Base-by-base conservation (phyloP, 2,797 vertebrate genomes). In the Hydrocynus forskahlii region DNA sequence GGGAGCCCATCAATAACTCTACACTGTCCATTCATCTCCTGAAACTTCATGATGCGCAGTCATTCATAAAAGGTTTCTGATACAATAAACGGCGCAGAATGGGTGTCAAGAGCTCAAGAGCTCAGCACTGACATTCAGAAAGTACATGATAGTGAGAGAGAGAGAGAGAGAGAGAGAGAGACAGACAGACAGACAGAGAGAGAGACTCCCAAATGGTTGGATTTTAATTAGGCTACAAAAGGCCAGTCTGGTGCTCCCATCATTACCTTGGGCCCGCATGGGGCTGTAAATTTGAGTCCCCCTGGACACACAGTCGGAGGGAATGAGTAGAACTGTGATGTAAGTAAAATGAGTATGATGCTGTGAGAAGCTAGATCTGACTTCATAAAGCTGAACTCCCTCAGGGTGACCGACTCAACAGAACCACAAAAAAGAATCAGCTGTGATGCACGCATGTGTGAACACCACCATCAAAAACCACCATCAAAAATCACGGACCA, bases 1-100 rank as follows among this genome's bases (percentile, higher is more conserved):
- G 57, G 23, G 77, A 38, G 43, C 13, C 55, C 77, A 71, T 79
- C 77, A 71, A 79, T 71, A 79, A 50, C 67, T 52, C 60, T n/a
- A 14, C 17, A 16, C 62, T n/a, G 21, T 40, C 59, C 59, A 62
- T 68, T 59, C 52, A 50, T 48, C 43, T 50, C 17, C 13, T 10
- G 14, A 19, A 12, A n/a, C 64, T 50, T 69, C 25, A 60, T 60
- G 54, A 79, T n/a, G 76, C 7, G 8, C 76, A 17, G 54, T 38
- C 76, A 79, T 79, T 79, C 52, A 78, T 48, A 25, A 38, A 57
- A 40, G 52, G 54, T 40, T 60, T 59, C 66, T 59, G 21, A 25
- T 25, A 78, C 76, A 59, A 48, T 59, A 59, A 78, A 68, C 2
- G 52, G n/a, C 16, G 71, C 7, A 14, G 52, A 72, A 55, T 19